phyloP scores from a whole-genome alignment of 92 coral and sea anemone genomes.

The Montipora capitata region DNA sequence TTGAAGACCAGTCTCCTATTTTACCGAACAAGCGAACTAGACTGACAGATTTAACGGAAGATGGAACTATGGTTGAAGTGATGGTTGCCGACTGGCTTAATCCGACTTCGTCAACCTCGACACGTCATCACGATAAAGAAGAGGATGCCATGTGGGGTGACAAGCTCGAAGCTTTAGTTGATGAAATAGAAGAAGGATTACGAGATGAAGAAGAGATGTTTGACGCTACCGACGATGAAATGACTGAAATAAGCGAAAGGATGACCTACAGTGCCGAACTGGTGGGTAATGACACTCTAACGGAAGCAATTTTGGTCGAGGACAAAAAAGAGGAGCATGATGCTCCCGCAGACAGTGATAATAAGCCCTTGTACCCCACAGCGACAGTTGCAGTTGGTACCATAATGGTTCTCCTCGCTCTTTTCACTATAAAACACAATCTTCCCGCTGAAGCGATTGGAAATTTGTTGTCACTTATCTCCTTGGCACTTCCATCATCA shows the following conservation, averaged over 20 bases:
- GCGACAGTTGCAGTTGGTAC: slow-evolving; percentile 73
- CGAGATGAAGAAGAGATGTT: slow-evolving; percentile 34
- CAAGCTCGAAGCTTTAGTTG: slow-evolving; percentile 16
- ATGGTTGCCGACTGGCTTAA: slow-evolving; percentile 29
- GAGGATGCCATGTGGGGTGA: slow-evolving; percentile 50
- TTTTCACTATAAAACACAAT: slow-evolving; percentile 67
- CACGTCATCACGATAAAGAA: neutral
- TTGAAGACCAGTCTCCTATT: neutral
- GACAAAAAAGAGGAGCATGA: neutral
- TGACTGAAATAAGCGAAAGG: slow-evolving; percentile 15
- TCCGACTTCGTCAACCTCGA: slow-evolving; percentile 9
- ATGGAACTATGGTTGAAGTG: slow-evolving; percentile 37
- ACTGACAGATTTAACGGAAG: neutral
- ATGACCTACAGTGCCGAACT: slow-evolving; percentile 22
- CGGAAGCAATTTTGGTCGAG: neutral
- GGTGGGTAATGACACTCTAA: slow-evolving; percentile 19
- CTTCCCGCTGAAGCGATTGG: slow-evolving; percentile 73
- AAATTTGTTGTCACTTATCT: slow-evolving; percentile 49
- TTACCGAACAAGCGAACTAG: slow-evolving; percentile 20
- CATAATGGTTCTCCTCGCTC: slow-evolving; percentile 72
- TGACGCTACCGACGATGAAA: slow-evolving; percentile 35
- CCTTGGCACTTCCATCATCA: slow-evolving; percentile 59
- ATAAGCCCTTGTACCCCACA: slow-evolving; percentile 60
- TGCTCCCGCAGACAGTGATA: slow-evolving; percentile 6
- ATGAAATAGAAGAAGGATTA: slow-evolving; percentile 35